These are phyloP conservation scores for Allobates femoralis DNA, from an alignment of 2,797 vertebrate species.

Conservation along the genomic window DNA sequence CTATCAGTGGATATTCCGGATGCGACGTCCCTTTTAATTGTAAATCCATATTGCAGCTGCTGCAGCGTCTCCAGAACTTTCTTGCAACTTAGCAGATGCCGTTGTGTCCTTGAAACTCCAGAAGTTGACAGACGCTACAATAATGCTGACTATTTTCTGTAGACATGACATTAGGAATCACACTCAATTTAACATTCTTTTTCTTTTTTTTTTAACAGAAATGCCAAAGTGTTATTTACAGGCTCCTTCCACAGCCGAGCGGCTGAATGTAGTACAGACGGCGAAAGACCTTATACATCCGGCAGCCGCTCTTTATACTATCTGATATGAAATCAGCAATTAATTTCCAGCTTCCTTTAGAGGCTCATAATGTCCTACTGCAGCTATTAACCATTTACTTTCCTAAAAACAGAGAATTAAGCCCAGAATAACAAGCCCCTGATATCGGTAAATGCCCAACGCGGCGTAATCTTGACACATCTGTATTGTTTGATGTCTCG, in stretches of 20 bases:
- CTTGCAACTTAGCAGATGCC: constrained; percentile 17
- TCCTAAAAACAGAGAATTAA: not conserved
- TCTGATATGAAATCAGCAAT: constrained; percentile 39
- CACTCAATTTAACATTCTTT: constrained; percentile 50
- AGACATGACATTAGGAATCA: constrained; percentile 48
- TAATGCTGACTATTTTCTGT: constrained; percentile 36
- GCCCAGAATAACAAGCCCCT: too few relatives aligned
- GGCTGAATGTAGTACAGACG: not conserved
- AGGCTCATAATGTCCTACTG: constrained; percentile 7
- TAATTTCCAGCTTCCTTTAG: constrained; percentile 5
- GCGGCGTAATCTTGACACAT: not conserved
- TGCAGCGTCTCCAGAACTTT: constrained; percentile 2
- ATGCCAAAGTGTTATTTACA: constrained; percentile 52
- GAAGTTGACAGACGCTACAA: constrained; percentile 18
- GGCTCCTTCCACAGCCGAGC: not conserved
- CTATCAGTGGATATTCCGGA: not conserved
- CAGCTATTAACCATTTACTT: not conserved
- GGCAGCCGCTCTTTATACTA: not conserved
- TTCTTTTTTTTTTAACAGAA: constrained; percentile 16
- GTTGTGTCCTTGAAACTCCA: constrained; percentile 26
- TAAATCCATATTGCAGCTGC: not conserved
- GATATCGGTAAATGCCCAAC: too few relatives aligned
- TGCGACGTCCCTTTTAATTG: not conserved
- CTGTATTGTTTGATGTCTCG: too few relatives aligned
- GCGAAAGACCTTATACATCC: not conserved